Base-by-base conservation (phyloP, 1,140 invertebrate species). In the Batillaria attramentaria region DNA sequence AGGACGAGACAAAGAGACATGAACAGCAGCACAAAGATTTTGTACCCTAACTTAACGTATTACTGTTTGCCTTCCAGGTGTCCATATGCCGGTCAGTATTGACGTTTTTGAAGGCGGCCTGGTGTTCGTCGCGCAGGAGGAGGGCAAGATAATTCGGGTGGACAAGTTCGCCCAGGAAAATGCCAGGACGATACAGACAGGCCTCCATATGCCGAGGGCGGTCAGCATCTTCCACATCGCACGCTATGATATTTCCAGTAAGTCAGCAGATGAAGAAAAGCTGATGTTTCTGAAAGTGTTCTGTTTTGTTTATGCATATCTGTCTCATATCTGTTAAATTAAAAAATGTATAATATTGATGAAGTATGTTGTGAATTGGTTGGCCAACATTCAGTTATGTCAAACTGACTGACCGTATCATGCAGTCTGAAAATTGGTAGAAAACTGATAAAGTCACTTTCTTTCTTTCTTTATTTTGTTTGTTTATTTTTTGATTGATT, bases 141-240 rank as follows among this genome's bases (percentile, higher is more conserved):
- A 94, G 0, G 96, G 96, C 0, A 96, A 97, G 87, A 92, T 99
- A 0, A 92, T 96, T 4, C 93, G 93, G 62, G 96, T 98, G 87
- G 97, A 99, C 87, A 99, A 99, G 92, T 99, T 99, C 91, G 98
- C 97, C 4, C 91, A 97, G 82, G 97, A 97, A 18, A 96, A 98
- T n/a, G 95, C 95, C 37, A 94, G 95, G 3, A 92, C 94, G 0
- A 91, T 99, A 4, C 93, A 95, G 57, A 94, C 93, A 83, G 94
- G 97, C 85, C 93, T 98, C 60, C 93, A 95, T 54, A 94, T 94
- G 88, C 95, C 97, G 0, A 95, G 95, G n/a, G 95, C 95, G 77
- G 93, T 99, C 2, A 97, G 95, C 83, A 88, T 92, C 6, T 89
- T 85, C 65, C 88, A 88, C 75, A 77, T 81, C 60, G 84, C 85